These are phyloP conservation scores for Galendromus occidentalis DNA, from an alignment of 1,140 invertebrate species.

Conservation along the genomic window DNA sequence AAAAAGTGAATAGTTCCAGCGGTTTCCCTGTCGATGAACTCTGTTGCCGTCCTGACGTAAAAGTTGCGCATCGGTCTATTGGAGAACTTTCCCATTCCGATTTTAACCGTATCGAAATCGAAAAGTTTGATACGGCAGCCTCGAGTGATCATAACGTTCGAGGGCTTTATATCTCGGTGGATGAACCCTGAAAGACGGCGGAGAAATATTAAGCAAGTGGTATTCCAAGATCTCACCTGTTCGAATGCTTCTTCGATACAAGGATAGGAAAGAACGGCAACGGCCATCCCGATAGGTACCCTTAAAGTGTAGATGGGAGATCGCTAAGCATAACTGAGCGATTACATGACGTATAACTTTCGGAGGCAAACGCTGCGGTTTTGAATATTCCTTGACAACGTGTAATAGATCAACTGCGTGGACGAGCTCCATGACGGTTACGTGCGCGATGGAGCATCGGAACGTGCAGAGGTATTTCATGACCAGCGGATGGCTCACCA, in stretches of 20 bases:
- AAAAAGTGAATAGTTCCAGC: slow-evolving; percentile 28
- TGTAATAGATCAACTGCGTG: not conserved
- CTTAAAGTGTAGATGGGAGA: not conserved
- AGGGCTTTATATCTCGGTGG: not conserved
- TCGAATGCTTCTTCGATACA: not conserved
- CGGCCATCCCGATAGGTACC: not conserved
- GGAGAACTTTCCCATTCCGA: slow-evolving; percentile 1
- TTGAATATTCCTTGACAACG: not conserved
- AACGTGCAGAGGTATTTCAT: not conserved
- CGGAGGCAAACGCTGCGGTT: not conserved
- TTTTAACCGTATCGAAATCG: not conserved
- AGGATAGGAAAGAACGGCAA: not conserved
- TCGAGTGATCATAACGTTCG: not conserved
- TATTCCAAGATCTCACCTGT: no score
- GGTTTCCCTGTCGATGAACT: not conserved
- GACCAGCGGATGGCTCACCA: not conserved
- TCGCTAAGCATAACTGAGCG: not conserved
- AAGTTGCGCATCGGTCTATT: not conserved
- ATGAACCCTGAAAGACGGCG: not conserved
- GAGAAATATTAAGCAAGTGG: not conserved
- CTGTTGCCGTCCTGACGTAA: not conserved
- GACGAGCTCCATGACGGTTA: not conserved
- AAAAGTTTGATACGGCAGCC: not conserved
- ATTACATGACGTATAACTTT: not conserved
- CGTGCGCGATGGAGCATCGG: not conserved